Conservation (phyloP, 23 tunicate genomes). For the Styela clava region DNA sequence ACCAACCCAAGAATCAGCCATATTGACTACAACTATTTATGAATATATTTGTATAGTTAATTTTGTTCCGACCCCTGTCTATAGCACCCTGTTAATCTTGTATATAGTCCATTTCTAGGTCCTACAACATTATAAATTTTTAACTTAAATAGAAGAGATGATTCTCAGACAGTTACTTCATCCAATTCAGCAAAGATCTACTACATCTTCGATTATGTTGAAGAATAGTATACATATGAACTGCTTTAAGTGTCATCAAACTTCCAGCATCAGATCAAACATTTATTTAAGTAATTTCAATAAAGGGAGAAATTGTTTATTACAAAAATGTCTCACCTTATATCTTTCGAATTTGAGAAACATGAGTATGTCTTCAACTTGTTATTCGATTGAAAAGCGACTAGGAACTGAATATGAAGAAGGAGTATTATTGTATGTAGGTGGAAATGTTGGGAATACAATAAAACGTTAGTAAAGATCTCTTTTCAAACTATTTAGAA, state of each 20-base stretch:
- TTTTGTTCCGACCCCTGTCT: too few species aligned
- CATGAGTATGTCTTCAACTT: neutral
- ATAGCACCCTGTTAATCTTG: too few species aligned
- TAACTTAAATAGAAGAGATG: neutral
- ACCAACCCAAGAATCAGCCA: too few species aligned
- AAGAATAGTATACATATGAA: neutral
- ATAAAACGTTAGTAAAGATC: neutral
- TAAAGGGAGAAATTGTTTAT: neutral
- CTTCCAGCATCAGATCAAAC: neutral
- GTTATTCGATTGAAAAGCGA: neutral
- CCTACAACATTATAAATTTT: too few species aligned
- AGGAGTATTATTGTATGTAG: conserved; percentile 1
- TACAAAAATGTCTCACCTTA: neutral
- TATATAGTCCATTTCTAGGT: too few species aligned
- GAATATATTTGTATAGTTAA: too few species aligned
- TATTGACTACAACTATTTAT: too few species aligned
- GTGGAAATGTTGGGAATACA: neutral
- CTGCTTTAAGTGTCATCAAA: neutral
- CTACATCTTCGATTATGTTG: neutral
- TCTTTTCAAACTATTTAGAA: too few species aligned
- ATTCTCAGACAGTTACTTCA: neutral
- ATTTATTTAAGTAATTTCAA: too few species aligned
- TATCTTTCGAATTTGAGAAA: neutral
- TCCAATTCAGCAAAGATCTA: neutral
- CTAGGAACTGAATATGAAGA: conserved; percentile 18